Conservation (phyloP, 2,113 vertebrate genomes). For the Cacatua alba region DNA sequence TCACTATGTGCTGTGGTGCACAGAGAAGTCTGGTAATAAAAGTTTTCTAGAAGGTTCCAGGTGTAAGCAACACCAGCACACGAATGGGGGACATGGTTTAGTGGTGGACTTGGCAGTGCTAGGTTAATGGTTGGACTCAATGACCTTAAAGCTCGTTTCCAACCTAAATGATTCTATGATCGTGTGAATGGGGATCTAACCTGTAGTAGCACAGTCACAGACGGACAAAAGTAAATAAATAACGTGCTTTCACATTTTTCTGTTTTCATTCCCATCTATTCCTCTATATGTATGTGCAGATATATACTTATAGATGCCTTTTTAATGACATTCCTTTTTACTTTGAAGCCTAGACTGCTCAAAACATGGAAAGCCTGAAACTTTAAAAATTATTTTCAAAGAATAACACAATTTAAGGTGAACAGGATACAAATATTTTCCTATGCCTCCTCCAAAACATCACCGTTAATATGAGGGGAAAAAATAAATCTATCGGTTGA, state of each 20-base stretch:
- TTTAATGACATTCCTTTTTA: neutral
- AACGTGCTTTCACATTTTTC: neutral
- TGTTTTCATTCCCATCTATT: neutral
- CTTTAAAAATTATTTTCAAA: neutral
- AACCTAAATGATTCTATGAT: neutral
- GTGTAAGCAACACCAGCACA: neutral
- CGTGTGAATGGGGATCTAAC: neutral
- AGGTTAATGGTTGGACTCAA: neutral
- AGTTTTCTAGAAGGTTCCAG: slow-evolving; percentile 1
- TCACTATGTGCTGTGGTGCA: neutral
- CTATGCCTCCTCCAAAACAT: neutral
- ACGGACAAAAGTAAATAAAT: neutral
- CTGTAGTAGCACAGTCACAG: neutral
- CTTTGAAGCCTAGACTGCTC: neutral
- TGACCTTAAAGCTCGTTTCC: neutral
- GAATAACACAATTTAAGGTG: neutral
- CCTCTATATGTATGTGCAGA: neutral
- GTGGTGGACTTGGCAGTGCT: neutral
- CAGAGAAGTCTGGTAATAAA: slow-evolving; percentile 6
- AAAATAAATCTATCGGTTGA: neutral
- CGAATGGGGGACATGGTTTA: neutral
- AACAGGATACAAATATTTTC: neutral
- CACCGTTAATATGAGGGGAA: neutral
- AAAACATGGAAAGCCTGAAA: neutral
- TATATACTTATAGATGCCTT: neutral